phyloP scores from a whole-genome alignment of 2,888 invertebrate genomes.

The Rhagonycha fulva region DNA sequence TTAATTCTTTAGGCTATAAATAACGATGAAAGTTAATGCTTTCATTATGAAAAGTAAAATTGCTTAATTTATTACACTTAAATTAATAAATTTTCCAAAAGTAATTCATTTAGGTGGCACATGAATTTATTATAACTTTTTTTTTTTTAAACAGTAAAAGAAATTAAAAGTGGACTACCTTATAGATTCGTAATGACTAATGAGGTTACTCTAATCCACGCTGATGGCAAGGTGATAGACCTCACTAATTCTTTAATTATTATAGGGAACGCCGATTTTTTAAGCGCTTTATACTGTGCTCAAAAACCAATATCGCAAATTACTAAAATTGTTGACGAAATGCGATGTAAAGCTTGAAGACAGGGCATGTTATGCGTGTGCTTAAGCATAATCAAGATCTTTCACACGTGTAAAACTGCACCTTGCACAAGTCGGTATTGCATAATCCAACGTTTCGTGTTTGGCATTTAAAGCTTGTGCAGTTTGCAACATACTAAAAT shows the following conservation, averaged over 20 bases:
- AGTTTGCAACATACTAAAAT: not conserved
- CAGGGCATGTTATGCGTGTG: not conserved
- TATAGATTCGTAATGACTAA: not conserved
- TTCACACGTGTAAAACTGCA: constrained; percentile 2
- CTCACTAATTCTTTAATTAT: not conserved
- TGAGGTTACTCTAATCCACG: not conserved
- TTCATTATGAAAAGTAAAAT: not conserved
- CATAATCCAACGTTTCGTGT: not conserved
- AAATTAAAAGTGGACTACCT: not conserved
- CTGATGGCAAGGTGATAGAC: not conserved
- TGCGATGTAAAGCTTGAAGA: not conserved
- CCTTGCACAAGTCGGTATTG: constrained; percentile 1
- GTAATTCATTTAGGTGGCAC: not conserved
- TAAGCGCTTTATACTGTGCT: not conserved
- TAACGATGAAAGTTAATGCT: not conserved
- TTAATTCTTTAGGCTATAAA: not conserved
- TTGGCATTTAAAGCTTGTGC: not conserved
- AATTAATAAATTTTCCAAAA: not conserved
- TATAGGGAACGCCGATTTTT: not conserved
- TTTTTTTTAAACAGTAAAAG: not conserved
- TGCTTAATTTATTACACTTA: not conserved
- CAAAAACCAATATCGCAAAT: not conserved
- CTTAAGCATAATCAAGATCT: constrained; percentile 1
- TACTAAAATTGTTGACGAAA: not conserved
- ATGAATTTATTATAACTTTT: not conserved